Conservation (phyloP, 2,888 invertebrate genomes). For the Empis stercorea region DNA sequence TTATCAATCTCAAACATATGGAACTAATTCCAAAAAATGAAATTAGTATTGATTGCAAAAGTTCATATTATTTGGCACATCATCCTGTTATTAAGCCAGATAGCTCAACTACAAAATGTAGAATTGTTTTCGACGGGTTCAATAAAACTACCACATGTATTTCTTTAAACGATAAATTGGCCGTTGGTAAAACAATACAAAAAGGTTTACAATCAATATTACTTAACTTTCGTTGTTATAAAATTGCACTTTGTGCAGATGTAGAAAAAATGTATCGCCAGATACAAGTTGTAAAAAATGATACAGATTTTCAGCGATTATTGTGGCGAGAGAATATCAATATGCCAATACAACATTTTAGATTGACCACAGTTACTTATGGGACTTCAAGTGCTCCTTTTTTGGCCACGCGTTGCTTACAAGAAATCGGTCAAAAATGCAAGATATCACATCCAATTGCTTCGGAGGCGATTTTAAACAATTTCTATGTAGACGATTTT, state of each 20-base stretch:
- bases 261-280: slow-evolving; percentile 6
- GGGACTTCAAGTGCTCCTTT: slow-evolving; percentile 15
- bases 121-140: slow-evolving; percentile 6
- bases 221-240: neutral
- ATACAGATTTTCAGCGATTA: slow-evolving; percentile 11
- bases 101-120: neutral
- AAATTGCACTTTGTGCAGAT: slow-evolving; percentile 13
- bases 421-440: slow-evolving; percentile 10
- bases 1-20: neutral
- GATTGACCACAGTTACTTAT: slow-evolving; percentile 12
- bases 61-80: neutral
- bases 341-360: slow-evolving; percentile 6
- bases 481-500: slow-evolving; percentile 16
- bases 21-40: neutral
- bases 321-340: slow-evolving; percentile 9
- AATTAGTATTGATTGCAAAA: neutral
- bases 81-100: neutral
- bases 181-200: slow-evolving; percentile 2
- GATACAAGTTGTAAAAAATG: neutral
- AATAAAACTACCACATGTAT: neutral
- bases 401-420: slow-evolving; percentile 14
- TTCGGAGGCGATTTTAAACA: slow-evolving; percentile 4
- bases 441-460: slow-evolving; percentile 9
- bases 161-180: slow-evolving; percentile 2
- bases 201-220: neutral